Conservation (phyloP, 2,797 vertebrate species). For the Cynodonichthys magdalenae region DNA sequence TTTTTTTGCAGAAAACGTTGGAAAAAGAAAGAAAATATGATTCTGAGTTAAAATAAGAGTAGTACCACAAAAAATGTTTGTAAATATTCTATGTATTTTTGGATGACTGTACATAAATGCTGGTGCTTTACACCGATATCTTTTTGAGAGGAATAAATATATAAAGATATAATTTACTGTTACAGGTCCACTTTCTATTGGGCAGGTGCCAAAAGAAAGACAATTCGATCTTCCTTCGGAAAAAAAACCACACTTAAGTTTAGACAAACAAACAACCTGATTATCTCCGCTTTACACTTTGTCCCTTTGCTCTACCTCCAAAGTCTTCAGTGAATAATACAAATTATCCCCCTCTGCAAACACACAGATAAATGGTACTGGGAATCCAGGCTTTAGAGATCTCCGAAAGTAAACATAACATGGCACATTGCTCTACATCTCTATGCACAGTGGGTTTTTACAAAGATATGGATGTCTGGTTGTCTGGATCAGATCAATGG, state of each 20-base stretch:
- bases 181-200: too few species aligned
- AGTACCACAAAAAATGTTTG: too few species aligned
- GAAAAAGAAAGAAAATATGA: too few species aligned
- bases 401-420: constrained; percentile 72
- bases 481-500: constrained; percentile 54
- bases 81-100: too few species aligned
- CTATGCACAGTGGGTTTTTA: constrained; percentile 56
- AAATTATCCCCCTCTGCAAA: constrained; percentile 75
- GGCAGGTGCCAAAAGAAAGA: too few species aligned
- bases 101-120: too few species aligned
- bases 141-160: too few species aligned
- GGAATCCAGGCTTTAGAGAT: constrained; percentile 55
- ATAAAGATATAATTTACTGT: too few species aligned
- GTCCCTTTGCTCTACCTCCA: constrained; percentile 48
- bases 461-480: constrained; percentile 51
- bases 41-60: too few species aligned
- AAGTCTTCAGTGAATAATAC: constrained; percentile 62
- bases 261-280: constrained; percentile 33
- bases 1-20: too few species aligned
- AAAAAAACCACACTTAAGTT: constrained; percentile 39
- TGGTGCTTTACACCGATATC: too few species aligned
- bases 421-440: constrained; percentile 51
- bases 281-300: constrained; percentile 48
- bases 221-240: constrained; percentile 7
- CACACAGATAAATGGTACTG: constrained; percentile 65